Percentiles rank a stretch among this genome's conserved stretches.
Conservation (phyloP, 2,113 vertebrate genomes). For the Calonectris borealis region DNA sequence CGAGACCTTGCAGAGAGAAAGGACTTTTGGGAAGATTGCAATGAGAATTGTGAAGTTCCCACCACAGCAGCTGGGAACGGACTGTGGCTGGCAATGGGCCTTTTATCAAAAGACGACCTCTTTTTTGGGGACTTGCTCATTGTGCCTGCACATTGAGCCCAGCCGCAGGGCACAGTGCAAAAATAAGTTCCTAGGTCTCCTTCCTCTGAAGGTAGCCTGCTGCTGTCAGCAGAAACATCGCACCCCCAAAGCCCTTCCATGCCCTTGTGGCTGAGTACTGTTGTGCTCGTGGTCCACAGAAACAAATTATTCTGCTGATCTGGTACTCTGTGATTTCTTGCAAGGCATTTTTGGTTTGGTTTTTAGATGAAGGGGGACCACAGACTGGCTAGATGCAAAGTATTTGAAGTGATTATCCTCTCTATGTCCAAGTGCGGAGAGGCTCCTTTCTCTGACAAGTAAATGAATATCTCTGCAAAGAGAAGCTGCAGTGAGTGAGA, state of each 20-base stretch:
- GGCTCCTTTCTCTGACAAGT: not conserved
- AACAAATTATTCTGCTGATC: not conserved
- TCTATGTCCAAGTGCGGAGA: not conserved
- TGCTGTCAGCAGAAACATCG: not conserved
- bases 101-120: fast-evolving
- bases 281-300: not conserved
- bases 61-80: not conserved
- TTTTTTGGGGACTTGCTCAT: not conserved
- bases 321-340: not conserved
- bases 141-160: not conserved
- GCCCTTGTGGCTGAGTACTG: not conserved
- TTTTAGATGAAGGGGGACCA: not conserved
- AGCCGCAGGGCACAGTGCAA: not conserved
- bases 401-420: not conserved
- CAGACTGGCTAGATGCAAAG: not conserved
- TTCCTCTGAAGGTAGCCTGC: not conserved
- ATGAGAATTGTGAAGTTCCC: not conserved
- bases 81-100: not conserved
- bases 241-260: not conserved
- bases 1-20: not conserved
- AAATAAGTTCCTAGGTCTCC: not conserved
- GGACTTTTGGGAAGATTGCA: not conserved
- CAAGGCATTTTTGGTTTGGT: not conserved
- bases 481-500: not conserved
- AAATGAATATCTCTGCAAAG: not conserved